Conservation (phyloP, 2,113 vertebrate species). For the Malurus alboscapulatus region DNA sequence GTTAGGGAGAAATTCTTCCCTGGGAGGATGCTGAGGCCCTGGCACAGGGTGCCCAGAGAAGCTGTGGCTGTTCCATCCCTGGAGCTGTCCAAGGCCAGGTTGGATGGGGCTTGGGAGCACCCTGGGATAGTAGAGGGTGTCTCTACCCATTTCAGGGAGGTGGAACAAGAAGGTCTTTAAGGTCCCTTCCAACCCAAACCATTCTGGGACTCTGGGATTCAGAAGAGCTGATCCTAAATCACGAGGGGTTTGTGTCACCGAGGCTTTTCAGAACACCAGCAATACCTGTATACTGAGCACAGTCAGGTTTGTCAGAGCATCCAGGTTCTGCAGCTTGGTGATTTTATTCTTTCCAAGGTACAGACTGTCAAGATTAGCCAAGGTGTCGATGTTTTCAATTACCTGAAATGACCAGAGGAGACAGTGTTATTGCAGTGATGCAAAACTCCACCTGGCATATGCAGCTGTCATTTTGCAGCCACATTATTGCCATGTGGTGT, state of each 20-base stretch:
- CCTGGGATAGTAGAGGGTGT: not conserved
- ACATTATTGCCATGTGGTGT: not conserved
- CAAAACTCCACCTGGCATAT: not conserved
- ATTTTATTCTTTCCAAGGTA: constrained; percentile 99
- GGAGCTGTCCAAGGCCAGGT: not conserved
- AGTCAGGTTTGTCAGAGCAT: constrained; percentile 86
- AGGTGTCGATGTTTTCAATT: constrained; percentile 89
- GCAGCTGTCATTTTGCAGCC: not conserved
- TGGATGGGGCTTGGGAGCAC: fast-evolving
- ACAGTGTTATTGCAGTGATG: fast-evolving
- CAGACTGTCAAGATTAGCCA: constrained; percentile 88
- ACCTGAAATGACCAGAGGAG: constrained; percentile 67
- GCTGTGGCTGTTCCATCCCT: not conserved
- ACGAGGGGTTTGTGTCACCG: too few relatives aligned
- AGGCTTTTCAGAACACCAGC: not conserved
- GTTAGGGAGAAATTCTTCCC: not conserved
- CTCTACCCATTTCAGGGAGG: not conserved
- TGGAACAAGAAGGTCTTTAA: not conserved
- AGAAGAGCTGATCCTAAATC: not conserved
- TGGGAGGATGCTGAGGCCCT: not conserved
- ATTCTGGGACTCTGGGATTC: not conserved
- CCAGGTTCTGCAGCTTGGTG: constrained; percentile 93
- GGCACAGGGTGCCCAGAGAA: not conserved
- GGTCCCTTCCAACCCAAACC: not conserved
- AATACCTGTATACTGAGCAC: constrained; percentile 97